Conservation (phyloP, 2,113 vertebrate species). For the Passer domesticus region DNA sequence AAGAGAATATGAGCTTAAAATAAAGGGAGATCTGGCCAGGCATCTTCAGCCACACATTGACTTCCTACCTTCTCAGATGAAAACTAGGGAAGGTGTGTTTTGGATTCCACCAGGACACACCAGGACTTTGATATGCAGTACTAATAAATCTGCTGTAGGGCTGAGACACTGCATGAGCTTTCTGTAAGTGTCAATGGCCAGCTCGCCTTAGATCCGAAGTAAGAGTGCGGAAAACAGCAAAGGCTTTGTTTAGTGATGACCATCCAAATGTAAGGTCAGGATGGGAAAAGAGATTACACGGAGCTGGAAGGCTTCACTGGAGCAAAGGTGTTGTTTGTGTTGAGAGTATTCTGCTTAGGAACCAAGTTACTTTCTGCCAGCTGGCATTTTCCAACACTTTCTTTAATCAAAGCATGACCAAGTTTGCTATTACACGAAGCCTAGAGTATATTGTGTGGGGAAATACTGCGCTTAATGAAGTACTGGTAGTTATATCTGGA, state of each 20-base stretch:
- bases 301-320: background rate
- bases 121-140: background rate
- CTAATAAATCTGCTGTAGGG: background rate
- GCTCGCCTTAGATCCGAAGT: background rate
- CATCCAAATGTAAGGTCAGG: background rate
- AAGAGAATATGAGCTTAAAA: background rate
- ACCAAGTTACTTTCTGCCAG: background rate
- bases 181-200: accelerated
- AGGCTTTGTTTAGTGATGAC: background rate
- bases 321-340: background rate
- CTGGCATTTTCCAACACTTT: background rate
- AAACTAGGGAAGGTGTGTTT: background rate
- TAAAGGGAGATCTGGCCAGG: background rate
- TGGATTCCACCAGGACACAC: background rate
- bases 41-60: background rate
- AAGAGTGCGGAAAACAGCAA: background rate
- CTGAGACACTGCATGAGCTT: background rate
- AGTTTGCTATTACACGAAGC: background rate
- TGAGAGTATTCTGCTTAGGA: background rate
- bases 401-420: background rate
- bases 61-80: background rate
- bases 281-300: background rate
- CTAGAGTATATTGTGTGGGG: background rate
- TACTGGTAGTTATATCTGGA: background rate
- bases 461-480: background rate